Conservation (phyloP, 2,888 invertebrate genomes). For the Sacculina carcini region DNA sequence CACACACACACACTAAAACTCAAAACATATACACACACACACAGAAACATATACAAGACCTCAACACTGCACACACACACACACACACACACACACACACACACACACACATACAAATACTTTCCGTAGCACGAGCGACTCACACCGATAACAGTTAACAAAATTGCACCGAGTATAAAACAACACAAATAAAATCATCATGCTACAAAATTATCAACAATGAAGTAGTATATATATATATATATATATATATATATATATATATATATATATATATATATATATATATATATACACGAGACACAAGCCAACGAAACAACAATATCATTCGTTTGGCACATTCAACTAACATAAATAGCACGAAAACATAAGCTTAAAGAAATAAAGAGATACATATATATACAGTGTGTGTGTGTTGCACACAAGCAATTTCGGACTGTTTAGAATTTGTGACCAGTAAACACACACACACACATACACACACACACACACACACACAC, state of each 20-base stretch:
- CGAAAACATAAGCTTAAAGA: background rate
- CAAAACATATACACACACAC: background rate
- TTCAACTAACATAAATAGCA: background rate
- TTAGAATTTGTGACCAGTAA: background rate
- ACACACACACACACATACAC: background rate
- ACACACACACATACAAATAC: background rate
- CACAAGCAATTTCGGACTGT: background rate
- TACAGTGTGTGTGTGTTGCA: background rate
- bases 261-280: constrained; percentile 5
- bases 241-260: constrained; percentile 5
- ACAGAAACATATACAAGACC: background rate
- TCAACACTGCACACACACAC: background rate
- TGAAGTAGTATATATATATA: background rate
- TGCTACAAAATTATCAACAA: background rate
- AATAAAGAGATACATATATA: background rate
- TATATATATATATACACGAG: background rate
- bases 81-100: background rate
- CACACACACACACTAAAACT: background rate
- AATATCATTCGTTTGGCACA: background rate
- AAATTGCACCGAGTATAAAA: background rate
- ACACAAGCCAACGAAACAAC: background rate
- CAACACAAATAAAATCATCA: background rate
- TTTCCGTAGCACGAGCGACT: background rate
- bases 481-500: background rate
- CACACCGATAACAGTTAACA: background rate